These are phyloP conservation scores for Crypturellus undulatus DNA, from an alignment of 2,113 vertebrate genomes.

Conservation along the genomic window DNA sequence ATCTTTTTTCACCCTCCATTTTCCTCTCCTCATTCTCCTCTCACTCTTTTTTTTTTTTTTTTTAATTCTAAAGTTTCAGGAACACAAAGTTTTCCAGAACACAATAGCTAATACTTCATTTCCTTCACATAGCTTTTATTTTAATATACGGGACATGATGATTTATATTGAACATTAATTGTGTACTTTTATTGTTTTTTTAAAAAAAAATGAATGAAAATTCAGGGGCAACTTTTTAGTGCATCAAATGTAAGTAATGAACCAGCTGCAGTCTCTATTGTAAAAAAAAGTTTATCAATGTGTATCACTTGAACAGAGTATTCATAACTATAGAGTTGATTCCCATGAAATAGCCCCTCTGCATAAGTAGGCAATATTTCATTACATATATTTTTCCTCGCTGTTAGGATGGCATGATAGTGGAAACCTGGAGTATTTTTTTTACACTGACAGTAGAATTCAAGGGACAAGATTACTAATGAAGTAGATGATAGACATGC, in stretches of 20 bases:
- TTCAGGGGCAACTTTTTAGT: not conserved
- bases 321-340: not conserved
- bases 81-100: not conserved
- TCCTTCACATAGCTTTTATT: not conserved
- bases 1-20: no score
- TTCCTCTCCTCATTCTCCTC: fast-evolving
- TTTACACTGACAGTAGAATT: not conserved
- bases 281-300: not conserved
- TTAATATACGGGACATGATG: not conserved
- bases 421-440: not conserved
- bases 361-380: not conserved
- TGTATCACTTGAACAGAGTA: not conserved
- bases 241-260: not conserved
- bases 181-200: not conserved
- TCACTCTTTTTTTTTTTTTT: not conserved
- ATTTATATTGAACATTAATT: not conserved
- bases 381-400: not conserved
- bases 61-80: not conserved
- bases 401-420: not conserved
- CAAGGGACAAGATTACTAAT: not conserved
- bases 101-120: not conserved
- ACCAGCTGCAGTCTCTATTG: not conserved
- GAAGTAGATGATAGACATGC: not conserved
- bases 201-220: conserved; percentile 1
- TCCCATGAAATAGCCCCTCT: not conserved